These are phyloP conservation scores for Limnephilus lunatus DNA, from an alignment of 2,888 invertebrate genomes.

Conservation along the genomic window DNA sequence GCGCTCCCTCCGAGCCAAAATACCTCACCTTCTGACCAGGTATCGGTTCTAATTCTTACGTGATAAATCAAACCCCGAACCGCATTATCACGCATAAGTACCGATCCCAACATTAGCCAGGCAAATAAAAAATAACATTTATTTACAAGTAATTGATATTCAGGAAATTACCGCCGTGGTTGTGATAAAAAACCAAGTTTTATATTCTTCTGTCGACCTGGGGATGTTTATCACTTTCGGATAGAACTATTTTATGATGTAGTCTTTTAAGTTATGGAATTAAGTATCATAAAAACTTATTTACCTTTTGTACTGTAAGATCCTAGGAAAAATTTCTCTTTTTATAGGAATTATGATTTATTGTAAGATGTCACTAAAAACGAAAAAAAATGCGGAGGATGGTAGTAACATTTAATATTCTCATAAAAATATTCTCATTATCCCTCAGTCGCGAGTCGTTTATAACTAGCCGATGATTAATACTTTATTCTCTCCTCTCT, in stretches of 20 bases:
- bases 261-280: background rate
- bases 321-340: background rate
- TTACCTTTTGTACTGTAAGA: background rate
- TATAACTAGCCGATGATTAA: conserved; percentile 13
- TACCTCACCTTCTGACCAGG: background rate
- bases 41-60: conserved; percentile 48
- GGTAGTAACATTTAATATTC: background rate
- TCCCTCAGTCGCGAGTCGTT: background rate
- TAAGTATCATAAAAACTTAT: background rate
- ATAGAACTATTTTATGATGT: background rate
- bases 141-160: conserved; percentile 5
- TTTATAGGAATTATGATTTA: background rate
- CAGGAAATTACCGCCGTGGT: conserved; percentile 5
- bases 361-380: background rate
- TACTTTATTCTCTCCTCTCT: background rate
- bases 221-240: background rate
- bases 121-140: background rate
- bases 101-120: background rate
- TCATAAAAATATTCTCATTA: conserved; percentile 17
- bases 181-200: background rate
- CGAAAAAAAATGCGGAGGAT: background rate
- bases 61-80: conserved; percentile 45
- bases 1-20: conserved; percentile 9
- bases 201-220: background rate
- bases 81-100: conserved; percentile 41